These are phyloP conservation scores for Onychomys torridus DNA, from an alignment of 2,797 vertebrate species.

Conservation along the genomic window DNA sequence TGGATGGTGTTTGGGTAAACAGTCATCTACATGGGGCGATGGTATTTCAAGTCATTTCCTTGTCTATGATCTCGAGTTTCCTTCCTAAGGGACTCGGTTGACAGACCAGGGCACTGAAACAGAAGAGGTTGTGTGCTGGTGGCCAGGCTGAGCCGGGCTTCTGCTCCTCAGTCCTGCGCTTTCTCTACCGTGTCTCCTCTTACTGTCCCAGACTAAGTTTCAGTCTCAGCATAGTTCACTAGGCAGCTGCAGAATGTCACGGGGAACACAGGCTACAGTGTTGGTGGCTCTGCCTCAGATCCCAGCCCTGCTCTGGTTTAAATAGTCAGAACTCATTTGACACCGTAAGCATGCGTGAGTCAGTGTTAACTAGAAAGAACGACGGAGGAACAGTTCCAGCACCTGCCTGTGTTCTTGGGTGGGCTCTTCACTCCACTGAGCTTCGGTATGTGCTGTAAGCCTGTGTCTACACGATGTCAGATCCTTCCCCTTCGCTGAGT, in stretches of 20 bases:
- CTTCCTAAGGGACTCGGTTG: neutral
- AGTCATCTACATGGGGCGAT: neutral
- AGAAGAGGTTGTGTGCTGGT: neutral
- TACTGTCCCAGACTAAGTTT: neutral
- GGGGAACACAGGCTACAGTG: neutral
- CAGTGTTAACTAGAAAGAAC: neutral
- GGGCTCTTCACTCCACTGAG: neutral
- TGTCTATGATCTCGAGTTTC: neutral
- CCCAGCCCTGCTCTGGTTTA: neutral
- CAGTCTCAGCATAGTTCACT: neutral
- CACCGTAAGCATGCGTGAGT: accelerated
- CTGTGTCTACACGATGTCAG: neutral
- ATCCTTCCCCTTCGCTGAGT: neutral
- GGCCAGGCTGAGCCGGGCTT: neutral
- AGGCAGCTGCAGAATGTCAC: neutral
- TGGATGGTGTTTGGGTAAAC: neutral
- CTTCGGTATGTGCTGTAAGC: neutral
- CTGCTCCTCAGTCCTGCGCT: neutral
- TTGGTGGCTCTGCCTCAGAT: neutral
- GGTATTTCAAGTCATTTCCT: neutral
- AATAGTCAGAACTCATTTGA: neutral
- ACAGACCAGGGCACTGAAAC: neutral
- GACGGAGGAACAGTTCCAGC: accelerated
- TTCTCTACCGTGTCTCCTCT: neutral
- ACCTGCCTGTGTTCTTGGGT: neutral